Percentiles rank a stretch among this genome's conserved stretches.
Evolutionary conservation across 2,113 vertebrate genomes (phyloP).

Genomic region (Hystrix brachyura): DNA sequence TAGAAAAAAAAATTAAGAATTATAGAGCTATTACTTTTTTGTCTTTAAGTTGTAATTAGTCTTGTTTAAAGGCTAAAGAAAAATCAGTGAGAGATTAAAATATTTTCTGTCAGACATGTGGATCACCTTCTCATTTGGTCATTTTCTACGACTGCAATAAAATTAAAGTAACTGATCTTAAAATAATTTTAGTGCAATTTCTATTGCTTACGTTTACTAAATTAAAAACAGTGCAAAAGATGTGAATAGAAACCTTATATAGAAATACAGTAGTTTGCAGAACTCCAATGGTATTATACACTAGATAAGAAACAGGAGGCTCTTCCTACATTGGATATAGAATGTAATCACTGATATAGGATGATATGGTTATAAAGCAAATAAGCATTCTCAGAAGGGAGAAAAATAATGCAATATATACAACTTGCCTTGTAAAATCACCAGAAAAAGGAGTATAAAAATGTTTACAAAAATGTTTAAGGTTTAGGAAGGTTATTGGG

Average conservation of each 20-base stretch:
- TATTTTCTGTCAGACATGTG: neutral
- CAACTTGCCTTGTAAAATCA: slow-evolving; percentile 42
- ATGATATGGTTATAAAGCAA: neutral
- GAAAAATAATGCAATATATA: neutral
- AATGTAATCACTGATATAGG: neutral
- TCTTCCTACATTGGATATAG: slow-evolving; percentile 14
- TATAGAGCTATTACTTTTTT: neutral
- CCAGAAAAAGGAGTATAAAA: neutral
- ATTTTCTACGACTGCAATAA: neutral
- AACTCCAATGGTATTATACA: neutral
- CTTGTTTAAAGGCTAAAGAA: neutral
- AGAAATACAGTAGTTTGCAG: neutral
- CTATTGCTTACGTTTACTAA: slow-evolving; percentile 6
- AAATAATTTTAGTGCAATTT: neutral
- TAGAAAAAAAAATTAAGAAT: neutral
- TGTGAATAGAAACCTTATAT: neutral
- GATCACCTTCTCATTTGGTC: neutral
- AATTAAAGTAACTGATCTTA: neutral
- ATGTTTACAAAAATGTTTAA: slow-evolving; percentile 42
- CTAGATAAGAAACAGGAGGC: neutral
- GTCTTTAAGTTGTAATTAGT: neutral
- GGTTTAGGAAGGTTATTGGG: neutral
- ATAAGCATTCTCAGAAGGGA: neutral
- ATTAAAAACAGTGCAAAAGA: neutral
- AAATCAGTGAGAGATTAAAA: neutral